Evolutionary conservation across 2,113 vertebrate genomes (phyloP).

Genomic region (Onychostoma macrolepis): DNA sequence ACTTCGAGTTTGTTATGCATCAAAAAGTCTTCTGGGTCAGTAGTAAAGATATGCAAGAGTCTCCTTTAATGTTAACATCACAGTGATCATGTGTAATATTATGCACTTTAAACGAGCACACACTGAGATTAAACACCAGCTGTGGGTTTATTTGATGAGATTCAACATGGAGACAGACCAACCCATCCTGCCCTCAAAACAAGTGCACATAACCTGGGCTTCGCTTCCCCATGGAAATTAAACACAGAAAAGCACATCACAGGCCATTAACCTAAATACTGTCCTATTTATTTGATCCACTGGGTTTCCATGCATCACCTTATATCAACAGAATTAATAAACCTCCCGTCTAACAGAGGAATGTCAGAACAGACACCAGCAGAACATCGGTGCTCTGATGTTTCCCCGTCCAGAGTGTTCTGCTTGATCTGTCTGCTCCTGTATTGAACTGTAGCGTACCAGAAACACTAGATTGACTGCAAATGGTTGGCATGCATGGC

Average conservation of each 20-base stretch:
- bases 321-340: background rate
- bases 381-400: background rate
- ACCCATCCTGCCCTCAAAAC: background rate
- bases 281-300: background rate
- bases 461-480: background rate
- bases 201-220: background rate
- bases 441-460: background rate
- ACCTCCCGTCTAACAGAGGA: background rate
- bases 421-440: background rate
- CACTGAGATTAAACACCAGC: background rate
- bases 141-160: conserved; percentile 1
- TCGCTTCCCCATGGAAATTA: conserved; percentile 16
- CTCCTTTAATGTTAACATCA: conserved; percentile 10
- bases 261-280: conserved; percentile 18
- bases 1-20: background rate
- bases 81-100: background rate
- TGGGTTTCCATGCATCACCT: background rate
- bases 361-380: background rate
- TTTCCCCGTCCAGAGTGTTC: background rate
- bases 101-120: background rate
- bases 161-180: background rate
- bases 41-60: background rate
- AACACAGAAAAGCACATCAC: background rate
- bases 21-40: background rate
- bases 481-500: background rate